Conservation (phyloP, 2,113 vertebrate genomes). For the Nothobranchius furzeri region DNA sequence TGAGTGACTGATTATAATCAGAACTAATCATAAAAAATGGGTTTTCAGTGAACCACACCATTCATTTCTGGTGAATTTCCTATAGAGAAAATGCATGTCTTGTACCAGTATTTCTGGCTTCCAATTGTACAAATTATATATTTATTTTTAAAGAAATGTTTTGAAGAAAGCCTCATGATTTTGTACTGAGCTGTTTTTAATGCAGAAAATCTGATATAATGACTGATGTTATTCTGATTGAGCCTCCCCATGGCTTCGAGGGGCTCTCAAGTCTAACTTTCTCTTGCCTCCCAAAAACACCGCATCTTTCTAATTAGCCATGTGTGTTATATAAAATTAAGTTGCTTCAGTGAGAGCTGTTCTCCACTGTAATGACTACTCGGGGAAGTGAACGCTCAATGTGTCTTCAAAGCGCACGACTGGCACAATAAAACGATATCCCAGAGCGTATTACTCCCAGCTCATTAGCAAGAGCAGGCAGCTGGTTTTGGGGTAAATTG, state of each 20-base stretch:
- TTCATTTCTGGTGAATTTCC: no score
- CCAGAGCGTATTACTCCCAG: conserved; percentile 68
- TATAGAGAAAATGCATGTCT: no score
- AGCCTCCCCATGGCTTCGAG: not conserved
- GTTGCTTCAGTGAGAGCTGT: conserved; percentile 23
- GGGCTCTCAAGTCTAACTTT: not conserved
- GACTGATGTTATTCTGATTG: not conserved
- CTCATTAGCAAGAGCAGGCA: conserved; percentile 65
- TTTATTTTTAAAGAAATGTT: no score
- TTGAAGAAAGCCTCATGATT: no score
- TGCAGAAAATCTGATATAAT: no score
- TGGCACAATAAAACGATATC: conserved; percentile 47
- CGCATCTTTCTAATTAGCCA: conserved; percentile 27
- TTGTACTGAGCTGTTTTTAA: no score
- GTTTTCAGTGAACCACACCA: no score
- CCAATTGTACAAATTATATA: no score
- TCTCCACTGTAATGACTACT: conserved; percentile 35
- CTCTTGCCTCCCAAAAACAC: conserved; percentile 3
- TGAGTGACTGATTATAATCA: no score
- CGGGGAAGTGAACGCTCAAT: conserved; percentile 40
- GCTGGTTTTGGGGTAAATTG: conserved; percentile 65
- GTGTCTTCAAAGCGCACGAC: conserved; percentile 70
- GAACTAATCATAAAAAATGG: no score
- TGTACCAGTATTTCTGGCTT: no score
- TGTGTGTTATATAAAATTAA: conserved; percentile 19